Conservation (phyloP, 1,140 invertebrate species). For the Panagrolaimus sp. region DNA sequence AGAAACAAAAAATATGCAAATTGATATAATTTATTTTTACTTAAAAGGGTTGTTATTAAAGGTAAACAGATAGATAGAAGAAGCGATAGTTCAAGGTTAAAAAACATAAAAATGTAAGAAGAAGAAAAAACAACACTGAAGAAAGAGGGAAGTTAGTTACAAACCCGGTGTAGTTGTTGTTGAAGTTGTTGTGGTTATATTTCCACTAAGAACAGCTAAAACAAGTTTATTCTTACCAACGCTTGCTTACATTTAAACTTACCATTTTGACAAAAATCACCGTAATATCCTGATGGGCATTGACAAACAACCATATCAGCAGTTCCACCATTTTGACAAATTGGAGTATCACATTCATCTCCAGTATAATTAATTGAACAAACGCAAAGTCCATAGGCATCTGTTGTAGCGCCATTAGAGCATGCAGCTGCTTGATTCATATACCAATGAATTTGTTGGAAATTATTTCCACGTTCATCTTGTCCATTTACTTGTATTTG, state of each 20-base stretch:
- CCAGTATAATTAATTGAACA: not conserved
- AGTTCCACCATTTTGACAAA: slow-evolving; percentile 12
- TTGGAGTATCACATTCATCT: not conserved
- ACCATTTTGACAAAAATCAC: slow-evolving; percentile 11
- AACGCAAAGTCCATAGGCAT: not conserved
- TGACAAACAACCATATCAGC: slow-evolving; percentile 8
- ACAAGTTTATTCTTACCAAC: not conserved
- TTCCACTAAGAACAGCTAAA: not conserved
- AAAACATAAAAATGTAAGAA: not conserved
- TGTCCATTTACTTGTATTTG: slow-evolving; percentile 5
- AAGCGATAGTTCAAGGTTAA: not conserved
- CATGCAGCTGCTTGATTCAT: not conserved
- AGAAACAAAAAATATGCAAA: not conserved
- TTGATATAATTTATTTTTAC: not conserved
- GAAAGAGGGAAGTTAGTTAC: not conserved
- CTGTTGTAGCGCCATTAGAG: not conserved
- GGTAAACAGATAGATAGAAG: not conserved
- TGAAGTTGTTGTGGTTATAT: not conserved
- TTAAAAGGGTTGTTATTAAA: not conserved
- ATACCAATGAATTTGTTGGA: slow-evolving; percentile 1
- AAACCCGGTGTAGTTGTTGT: not conserved
- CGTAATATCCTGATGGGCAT: slow-evolving; percentile 1
- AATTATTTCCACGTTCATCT: slow-evolving; percentile 6
- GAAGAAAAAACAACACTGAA: not conserved
- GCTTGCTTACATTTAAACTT: not conserved